phyloP scores from a whole-genome alignment of 2,888 invertebrate species.

The Rotaria socialis region DNA sequence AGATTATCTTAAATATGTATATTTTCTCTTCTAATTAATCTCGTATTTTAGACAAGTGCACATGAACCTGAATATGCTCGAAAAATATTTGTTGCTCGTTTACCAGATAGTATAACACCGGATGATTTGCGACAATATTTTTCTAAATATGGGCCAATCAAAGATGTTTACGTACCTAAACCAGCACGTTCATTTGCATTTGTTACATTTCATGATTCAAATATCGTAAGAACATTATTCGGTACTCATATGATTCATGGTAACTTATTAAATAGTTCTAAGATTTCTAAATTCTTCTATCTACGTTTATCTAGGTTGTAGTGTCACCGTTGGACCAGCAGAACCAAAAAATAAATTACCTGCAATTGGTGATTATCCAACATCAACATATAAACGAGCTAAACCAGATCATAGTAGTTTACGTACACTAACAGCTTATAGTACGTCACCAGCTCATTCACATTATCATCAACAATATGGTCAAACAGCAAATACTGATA shows the following conservation, averaged over 20 bases:
- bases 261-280: neutral
- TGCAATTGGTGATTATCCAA: constrained; percentile 4
- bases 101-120: constrained; percentile 37
- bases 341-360: constrained; percentile 24
- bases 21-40: too few relatives aligned
- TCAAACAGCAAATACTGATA: constrained; percentile 12
- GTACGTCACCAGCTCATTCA: neutral
- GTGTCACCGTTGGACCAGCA: constrained; percentile 32
- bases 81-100: constrained; percentile 88
- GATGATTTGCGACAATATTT: constrained; percentile 80
- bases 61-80: constrained; percentile 75
- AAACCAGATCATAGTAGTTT: constrained; percentile 24
- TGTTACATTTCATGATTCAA: constrained; percentile 70
- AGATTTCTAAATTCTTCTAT: neutral
- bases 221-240: constrained; percentile 38
- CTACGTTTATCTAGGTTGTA: neutral
- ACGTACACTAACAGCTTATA: neutral
- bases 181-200: constrained; percentile 73
- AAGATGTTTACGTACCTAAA: constrained; percentile 90
- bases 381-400: constrained; percentile 15
- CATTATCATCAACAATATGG: constrained; percentile 18
- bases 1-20: too few relatives aligned
- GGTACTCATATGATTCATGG: constrained; percentile 43
- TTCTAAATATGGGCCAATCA: constrained; percentile 83
- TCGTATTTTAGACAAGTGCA: constrained; percentile 50